Base-by-base conservation (phyloP, 2,113 vertebrate genomes). In the Casuarius casuarius region DNA sequence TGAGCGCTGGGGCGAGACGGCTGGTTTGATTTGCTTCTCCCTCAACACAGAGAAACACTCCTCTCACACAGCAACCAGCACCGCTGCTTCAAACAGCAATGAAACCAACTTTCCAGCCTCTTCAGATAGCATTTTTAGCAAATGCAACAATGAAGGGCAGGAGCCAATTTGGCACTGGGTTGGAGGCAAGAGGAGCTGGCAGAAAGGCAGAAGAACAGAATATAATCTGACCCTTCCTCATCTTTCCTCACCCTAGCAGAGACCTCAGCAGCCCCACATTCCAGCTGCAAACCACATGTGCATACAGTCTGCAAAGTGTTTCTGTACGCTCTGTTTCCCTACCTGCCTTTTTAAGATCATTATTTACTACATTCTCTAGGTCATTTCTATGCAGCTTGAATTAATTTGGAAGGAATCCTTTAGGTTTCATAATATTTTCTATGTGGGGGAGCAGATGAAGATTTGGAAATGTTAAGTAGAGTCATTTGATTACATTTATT, bases 111-210 rank as follows among this genome's bases (percentile, higher is more conserved):
- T 65, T 71, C 40, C 74, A 48, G 40, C 44, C 66, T 52, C 77
- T 95, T 91, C 81, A 89, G 68, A 84, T 15, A 35, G 35, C n/a
- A 61, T 68, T 38, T 48, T 84, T 87, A 79, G 91, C 77, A 89
- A 65, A 89, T 44, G 21, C 13, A 7, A 54, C 0, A 11, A 29
- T 59, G 28, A n/a, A 86, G 76, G 51, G 68, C 76, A 89, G 76
- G 23, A 87, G 21, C 26, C 46, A 80, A 38, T 87, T 89, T 91
- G 74, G 48, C 87, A n/a, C 25, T 2, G 2, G 9, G 12, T 21
- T 87, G 52, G 48, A 87, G 38, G 44, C n/a, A 91, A 91, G 48
- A 67, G 4, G 6, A 94, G 10, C 58, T 79, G 0, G 0, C 91
- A 75, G n/a, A 82, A 63, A 92, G 51, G n/a, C 20, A 44, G 84